phyloP scores from a whole-genome alignment of 2,888 invertebrate genomes.

The Synergus japonicus region DNA sequence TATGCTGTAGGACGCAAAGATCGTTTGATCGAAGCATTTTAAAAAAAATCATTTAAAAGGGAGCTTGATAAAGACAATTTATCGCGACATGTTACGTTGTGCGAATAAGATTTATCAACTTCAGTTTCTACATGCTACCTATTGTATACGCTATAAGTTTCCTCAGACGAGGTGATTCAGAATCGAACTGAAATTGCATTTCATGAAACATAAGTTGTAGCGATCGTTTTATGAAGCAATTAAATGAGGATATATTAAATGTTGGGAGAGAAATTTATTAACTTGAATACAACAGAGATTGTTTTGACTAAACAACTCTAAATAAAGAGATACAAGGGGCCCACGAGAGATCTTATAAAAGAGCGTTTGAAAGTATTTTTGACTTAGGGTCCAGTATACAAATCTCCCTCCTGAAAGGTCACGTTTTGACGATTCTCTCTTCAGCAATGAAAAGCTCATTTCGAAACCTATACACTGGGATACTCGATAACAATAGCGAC shows the following conservation, averaged over 20 bases:
- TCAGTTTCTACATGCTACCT: background rate
- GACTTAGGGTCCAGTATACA: slow-evolving; percentile 38
- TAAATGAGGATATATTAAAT: background rate
- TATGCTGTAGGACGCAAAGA: slow-evolving; percentile 11
- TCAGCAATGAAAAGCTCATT: slow-evolving; percentile 42
- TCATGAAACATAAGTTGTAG: background rate
- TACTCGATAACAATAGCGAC: slow-evolving; percentile 38
- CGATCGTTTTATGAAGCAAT: background rate
- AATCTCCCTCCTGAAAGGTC: slow-evolving; percentile 33
- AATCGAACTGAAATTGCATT: background rate
- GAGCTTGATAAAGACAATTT: slow-evolving; percentile 31
- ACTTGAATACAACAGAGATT: slow-evolving; percentile 1
- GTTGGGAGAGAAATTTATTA: background rate
- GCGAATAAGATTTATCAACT: slow-evolving; percentile 26
- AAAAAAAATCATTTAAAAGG: slow-evolving; percentile 11
- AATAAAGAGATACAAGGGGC: background rate
- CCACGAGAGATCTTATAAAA: background rate
- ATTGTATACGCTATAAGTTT: background rate
- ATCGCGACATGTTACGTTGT: slow-evolving; percentile 16
- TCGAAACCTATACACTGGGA: slow-evolving; percentile 34
- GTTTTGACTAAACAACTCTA: slow-evolving; percentile 1
- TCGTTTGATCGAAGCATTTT: background rate
- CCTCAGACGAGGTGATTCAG: background rate
- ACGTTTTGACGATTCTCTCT: slow-evolving; percentile 41
- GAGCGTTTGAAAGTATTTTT: slow-evolving; percentile 24